Base-by-base conservation (phyloP, 2,797 vertebrate species). In the Micropoecilia bifurca region DNA sequence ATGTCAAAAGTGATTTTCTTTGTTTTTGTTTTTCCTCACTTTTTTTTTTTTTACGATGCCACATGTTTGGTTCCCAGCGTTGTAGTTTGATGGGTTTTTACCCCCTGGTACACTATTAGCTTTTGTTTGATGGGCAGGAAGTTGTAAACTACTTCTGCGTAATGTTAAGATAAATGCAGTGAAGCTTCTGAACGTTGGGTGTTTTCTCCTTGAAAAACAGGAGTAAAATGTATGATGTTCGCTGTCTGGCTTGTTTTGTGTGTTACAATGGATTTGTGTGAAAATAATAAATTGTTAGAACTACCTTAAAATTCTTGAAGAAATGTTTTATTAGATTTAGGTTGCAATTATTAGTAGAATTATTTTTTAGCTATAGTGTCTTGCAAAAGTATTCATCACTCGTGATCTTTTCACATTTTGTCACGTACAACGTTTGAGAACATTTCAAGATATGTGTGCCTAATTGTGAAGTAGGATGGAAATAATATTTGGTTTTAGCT, bases 1-100 rank as follows among this genome's bases (percentile, higher is more conserved):
- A 53, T n/a, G 36, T 55, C 20, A 73, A 36, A 14, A 36, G 47
- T 28, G 25, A 55, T 57, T n/a, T 68, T 41, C 7, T 9, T 20
- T 55, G 20, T 36, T 73, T 74, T 3, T 1, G 4, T 16, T 41
- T 48, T n/a, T 55, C 36, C 6, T 39, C 33, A 25, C 2, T 8
- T 48, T 48, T 48, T 6, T 5, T 8, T 50, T 50, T 73, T 43
- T 73, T 28, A 36, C 7, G 22, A 8, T 33, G 45, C 43, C 4
- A 25, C 63, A 57, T 50, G 75, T 75, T 33, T 57, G 50, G 3
- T 33, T 61, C 2, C 16, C 6, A 48, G 20, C 22, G 1, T 57
- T 68, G 39, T n/a, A 69, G 25, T 76, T 48, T 47, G 18, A 57
- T 63, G 22, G 61, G 18, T 77, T 71, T 77, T 55, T 33, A 36